Evolutionary conservation across 2,888 invertebrate genomes (phyloP), one percentile per base, ranked within the genome.

Genomic region (Sphaeridia pumilis): DNA sequence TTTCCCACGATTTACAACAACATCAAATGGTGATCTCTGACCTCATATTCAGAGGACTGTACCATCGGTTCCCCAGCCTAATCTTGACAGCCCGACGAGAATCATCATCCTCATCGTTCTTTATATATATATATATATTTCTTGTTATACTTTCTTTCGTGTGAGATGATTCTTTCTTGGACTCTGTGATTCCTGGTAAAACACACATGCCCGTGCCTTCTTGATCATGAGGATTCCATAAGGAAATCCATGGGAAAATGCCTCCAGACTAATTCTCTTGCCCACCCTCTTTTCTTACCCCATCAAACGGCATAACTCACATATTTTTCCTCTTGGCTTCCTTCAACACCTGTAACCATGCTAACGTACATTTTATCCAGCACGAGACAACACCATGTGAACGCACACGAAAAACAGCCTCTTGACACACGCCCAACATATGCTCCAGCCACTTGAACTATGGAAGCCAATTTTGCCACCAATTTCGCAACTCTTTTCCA

Each of bases 1-100:
- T 53, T 56, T 56, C 56, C 56, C 56, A 56, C 56, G 56, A 56
- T 56, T 56, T 56, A 56, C 52, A 56, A 56, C 53, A 50, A 49
- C 53, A 49, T 56, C 52, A 53, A 49, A 52, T 56, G 46, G 52
- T 49, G 53, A 53, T 46, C 56, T 46, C 56, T 46, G 26, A 25
- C 46, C 50, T 43, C 36, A 34, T 31, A 14, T 20, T n/a, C n/a
- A n/a, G n/a, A n/a, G n/a, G 20, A 38, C 20, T 20, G 24, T n/a
- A 24, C 14, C 14, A 43, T n/a, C n/a, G n/a, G n/a, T n/a, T n/a
- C n/a, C n/a, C 38, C 38, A 38, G 20, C 31, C 46, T 46, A 27
- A 21, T 20, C 46, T 46, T 46, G 31, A 46, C 27, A 46, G 31
- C 22, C 31, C n/a, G 21, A 43, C 28, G 34, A 34, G 44, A 43